phyloP scores from a whole-genome alignment of 2,888 invertebrate genomes.

The Hydroisotoma schaefferi region DNA sequence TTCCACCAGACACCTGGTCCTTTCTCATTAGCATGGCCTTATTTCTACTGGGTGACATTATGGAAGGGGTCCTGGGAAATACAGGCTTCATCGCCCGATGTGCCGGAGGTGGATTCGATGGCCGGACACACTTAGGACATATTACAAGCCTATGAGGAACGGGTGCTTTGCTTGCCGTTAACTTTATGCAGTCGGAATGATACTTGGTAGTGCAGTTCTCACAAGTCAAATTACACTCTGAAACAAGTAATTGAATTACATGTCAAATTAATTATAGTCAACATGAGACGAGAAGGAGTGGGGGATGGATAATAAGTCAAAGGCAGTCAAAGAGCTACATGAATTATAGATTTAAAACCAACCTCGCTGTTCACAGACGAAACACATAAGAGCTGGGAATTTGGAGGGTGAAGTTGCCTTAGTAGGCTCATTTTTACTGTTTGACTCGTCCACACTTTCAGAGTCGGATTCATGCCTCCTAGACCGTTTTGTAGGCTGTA shows the following conservation, averaged over 20 bases:
- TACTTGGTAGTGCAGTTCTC: slow-evolving; percentile 33
- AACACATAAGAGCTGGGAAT: slow-evolving; percentile 10
- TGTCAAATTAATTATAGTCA: slow-evolving; percentile 6
- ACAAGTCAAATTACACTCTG: slow-evolving; percentile 29
- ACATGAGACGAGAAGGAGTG: not conserved
- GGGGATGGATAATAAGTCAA: not conserved
- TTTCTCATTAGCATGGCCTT: not conserved
- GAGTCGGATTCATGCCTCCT: slow-evolving; percentile 22
- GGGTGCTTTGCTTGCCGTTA: slow-evolving; percentile 40
- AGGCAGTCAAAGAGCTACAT: not conserved
- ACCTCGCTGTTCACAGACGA: slow-evolving; percentile 26
- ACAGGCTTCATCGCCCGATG: slow-evolving; percentile 3
- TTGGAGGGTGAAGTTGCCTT: not conserved
- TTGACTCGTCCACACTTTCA: not conserved
- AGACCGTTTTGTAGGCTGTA: slow-evolving; percentile 14
- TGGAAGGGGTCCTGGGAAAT: not conserved
- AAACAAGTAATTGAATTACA: not conserved
- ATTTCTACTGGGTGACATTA: not conserved
- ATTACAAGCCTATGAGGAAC: slow-evolving; percentile 18
- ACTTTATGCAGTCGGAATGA: slow-evolving; percentile 41
- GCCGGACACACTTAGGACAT: slow-evolving; percentile 41
- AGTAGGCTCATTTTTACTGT: not conserved
- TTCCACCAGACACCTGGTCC: not conserved
- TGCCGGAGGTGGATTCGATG: slow-evolving; percentile 3
- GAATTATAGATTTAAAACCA: slow-evolving; percentile 6